A percentile compares a stretch with the other conserved stretches of the same genome.
These are phyloP conservation scores for Ataeniobius toweri DNA, from an alignment of 2,797 vertebrate species.

Conservation along the genomic window DNA sequence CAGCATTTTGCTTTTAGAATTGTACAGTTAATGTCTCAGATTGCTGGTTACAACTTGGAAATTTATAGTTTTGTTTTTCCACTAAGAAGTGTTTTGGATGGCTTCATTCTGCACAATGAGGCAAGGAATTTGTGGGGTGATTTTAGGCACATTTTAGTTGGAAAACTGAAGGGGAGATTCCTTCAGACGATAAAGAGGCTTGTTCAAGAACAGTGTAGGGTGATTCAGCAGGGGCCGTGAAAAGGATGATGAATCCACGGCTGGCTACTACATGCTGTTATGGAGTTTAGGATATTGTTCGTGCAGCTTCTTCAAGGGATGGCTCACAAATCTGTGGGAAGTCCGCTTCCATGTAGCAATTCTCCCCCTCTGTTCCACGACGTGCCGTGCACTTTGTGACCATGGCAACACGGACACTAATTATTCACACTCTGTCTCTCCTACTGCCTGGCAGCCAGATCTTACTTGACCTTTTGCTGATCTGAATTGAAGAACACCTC, in stretches of 20 bases:
- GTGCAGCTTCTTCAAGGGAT: conserved; percentile 52
- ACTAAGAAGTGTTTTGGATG: not conserved
- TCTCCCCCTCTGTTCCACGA: conserved; percentile 57
- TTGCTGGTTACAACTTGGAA: not conserved
- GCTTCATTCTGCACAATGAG: not conserved
- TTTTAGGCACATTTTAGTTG: conserved; percentile 28
- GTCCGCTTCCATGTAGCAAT: conserved; percentile 60
- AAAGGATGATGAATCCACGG: conserved; percentile 39
- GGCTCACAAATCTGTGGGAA: conserved; percentile 70
- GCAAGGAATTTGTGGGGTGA: not conserved
- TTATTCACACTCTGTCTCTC: conserved; percentile 75
- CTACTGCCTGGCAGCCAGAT: conserved; percentile 69
- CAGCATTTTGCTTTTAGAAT: not conserved
- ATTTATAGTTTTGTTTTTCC: not conserved
- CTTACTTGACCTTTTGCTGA: conserved; percentile 82
- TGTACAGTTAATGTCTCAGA: not conserved
- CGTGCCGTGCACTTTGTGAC: conserved; percentile 76
- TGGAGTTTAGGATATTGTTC: conserved; percentile 55
- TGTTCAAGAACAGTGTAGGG: conserved; percentile 32
- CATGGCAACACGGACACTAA: conserved; percentile 82
- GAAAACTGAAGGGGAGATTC: conserved; percentile 19
- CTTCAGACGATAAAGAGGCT: conserved; percentile 39
- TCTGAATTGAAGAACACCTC: conserved; percentile 73
- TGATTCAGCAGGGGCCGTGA: conserved; percentile 28
- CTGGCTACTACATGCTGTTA: conserved; percentile 65